These are phyloP conservation scores for Notoglanidium macrostoma DNA, from an alignment of 2,797 vertebrate species.

Conservation along the genomic window DNA sequence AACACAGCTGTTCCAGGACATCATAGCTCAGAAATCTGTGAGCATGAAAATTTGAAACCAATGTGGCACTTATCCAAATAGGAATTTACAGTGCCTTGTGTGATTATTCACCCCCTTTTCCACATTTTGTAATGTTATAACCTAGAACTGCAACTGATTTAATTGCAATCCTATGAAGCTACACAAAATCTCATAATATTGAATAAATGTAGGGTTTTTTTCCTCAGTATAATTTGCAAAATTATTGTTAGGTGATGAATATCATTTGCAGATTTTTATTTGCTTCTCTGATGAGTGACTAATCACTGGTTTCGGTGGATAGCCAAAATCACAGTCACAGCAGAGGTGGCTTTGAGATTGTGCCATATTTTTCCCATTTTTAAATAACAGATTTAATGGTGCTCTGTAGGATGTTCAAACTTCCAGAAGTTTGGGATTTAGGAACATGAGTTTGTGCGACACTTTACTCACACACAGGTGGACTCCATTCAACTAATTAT, in stretches of 20 bases:
- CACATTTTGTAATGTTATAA: background rate
- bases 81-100: background rate
- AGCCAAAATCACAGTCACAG: background rate
- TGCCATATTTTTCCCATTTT: background rate
- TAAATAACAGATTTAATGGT: background rate
- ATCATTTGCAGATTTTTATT: background rate
- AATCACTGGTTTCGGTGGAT: background rate
- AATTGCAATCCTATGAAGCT: background rate
- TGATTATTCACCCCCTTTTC: background rate
- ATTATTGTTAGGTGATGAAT: background rate
- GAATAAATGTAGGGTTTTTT: background rate
- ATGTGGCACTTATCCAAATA: background rate
- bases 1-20: background rate
- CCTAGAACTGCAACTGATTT: background rate
- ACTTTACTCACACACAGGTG: background rate
- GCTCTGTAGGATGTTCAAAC: background rate
- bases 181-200: background rate
- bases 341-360: background rate
- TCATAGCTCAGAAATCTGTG: background rate
- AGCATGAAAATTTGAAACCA: background rate
- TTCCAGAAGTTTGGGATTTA: background rate
- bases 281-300: background rate
- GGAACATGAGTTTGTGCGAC: background rate
- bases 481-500: background rate
- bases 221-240: background rate